Conservation (phyloP, 2,888 invertebrate genomes). For the Campoletis raptor region DNA sequence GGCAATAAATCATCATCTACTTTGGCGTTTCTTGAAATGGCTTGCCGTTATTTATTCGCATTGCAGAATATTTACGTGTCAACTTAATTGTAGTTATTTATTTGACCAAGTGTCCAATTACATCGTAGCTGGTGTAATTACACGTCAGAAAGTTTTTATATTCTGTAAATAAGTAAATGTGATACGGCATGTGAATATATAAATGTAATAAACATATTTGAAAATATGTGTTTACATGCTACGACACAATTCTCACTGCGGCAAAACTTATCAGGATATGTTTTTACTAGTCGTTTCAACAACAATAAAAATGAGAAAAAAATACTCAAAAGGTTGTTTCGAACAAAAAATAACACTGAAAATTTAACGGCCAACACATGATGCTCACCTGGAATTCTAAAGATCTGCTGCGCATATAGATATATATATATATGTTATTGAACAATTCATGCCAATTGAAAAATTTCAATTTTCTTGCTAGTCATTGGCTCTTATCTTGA, state of each 20-base stretch:
- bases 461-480: conserved; percentile 29
- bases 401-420: background rate
- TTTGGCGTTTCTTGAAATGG: conserved; percentile 53
- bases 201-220: background rate
- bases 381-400: conserved; percentile 38
- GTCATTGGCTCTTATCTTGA: conserved; percentile 38
- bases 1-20: conserved; percentile 61
- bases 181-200: background rate
- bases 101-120: conserved; percentile 59
- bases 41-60: conserved; percentile 35
- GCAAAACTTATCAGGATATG: conserved; percentile 30
- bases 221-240: background rate
- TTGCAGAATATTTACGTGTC: conserved; percentile 60
- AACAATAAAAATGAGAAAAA: conserved; percentile 42
- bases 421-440: conserved; percentile 7
- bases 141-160: conserved; percentile 51
- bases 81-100: conserved; percentile 64
- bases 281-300: conserved; percentile 36
- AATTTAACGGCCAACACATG: conserved; percentile 44
- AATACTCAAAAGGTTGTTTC: conserved; percentile 43
- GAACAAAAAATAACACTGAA: conserved; percentile 16
- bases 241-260: conserved; percentile 38
- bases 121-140: conserved; percentile 53
- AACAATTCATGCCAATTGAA: conserved; percentile 35
- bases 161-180: conserved; percentile 47